phyloP scores from a whole-genome alignment of 2,113 vertebrate genomes.

The Micromys minutus region DNA sequence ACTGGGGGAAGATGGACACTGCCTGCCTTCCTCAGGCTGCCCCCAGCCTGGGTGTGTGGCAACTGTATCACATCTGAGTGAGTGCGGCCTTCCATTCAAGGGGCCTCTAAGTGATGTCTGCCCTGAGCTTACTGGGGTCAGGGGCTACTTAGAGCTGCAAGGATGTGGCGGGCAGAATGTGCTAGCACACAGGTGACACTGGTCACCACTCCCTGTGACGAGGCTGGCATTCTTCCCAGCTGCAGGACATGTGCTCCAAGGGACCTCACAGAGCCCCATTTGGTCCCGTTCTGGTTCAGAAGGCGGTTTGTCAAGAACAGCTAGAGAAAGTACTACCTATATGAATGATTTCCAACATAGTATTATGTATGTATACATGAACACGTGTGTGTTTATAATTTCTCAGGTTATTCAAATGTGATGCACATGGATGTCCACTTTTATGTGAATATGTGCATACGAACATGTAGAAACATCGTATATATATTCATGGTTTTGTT shows the following conservation, averaged over 20 bases:
- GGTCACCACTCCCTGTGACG: background rate
- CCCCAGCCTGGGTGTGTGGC: too few relatives aligned
- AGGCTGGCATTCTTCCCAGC: background rate
- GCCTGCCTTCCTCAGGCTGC: background rate
- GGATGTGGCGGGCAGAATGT: background rate
- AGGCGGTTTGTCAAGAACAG: background rate
- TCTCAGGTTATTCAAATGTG: background rate
- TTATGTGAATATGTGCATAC: background rate
- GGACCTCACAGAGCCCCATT: background rate
- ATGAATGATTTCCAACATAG: background rate
- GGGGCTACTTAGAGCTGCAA: background rate
- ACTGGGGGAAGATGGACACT: background rate
- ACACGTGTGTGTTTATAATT: background rate
- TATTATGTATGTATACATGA: background rate
- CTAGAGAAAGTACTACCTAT: background rate
- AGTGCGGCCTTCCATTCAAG: background rate
- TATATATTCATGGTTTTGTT: background rate
- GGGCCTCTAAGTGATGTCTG: background rate
- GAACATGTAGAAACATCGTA: background rate
- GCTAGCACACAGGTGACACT: background rate
- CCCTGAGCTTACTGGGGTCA: background rate
- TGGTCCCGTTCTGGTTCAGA: background rate
- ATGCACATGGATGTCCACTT: background rate
- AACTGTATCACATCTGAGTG: background rate
- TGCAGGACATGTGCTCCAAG: background rate